Base-by-base conservation (phyloP, 2,888 invertebrate species). In the Chaitophorus viminalis region DNA sequence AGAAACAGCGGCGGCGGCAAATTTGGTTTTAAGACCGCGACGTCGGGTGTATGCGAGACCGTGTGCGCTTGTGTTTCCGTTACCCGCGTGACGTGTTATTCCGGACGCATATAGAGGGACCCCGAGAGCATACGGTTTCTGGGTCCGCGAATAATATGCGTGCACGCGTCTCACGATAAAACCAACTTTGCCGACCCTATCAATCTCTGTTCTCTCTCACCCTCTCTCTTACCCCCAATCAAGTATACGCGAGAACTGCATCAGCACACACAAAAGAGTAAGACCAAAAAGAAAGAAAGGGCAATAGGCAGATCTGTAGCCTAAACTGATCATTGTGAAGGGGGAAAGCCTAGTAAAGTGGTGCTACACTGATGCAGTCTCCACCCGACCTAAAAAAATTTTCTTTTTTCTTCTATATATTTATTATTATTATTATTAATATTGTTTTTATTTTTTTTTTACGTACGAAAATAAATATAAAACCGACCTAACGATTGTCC, bases 381-480 rank as follows among this genome's bases (percentile, higher is more conserved):
- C n/a, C n/a, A n/a, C n/a, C n/a, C n/a, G n/a, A n/a, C n/a, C n/a
- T n/a, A n/a, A n/a, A n/a, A n/a, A n/a, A n/a, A n/a, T n/a, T n/a
- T n/a, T n/a, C n/a, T 60, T 21, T 60, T 60, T 25, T 60, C 21
- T 60, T 25, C 21, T 60, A 21, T 60, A 33, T 54, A 46, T 14
- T 39, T 39, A 60, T 39, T 68, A 68, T 65, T 79, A 60, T 65
- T 65, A 25, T 25, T 60, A 60, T 60, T 60, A 21, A 3, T 81
- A 65, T 68, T 78, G 29, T 77, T 52, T 18, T 76, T 52, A 29
- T 17, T 78, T 33, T 78, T 81, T 46, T 81, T 68, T 83, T 54
- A n/a, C 46, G 74, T 74, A 46, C 46, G 74, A 33, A 82, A 82
- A 82, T 31, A 70, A 82, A 70, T 29, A 72, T 9, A 52, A 39